Base-by-base conservation (phyloP, 2,113 vertebrate species). In the Psilopsiagon aymara region DNA sequence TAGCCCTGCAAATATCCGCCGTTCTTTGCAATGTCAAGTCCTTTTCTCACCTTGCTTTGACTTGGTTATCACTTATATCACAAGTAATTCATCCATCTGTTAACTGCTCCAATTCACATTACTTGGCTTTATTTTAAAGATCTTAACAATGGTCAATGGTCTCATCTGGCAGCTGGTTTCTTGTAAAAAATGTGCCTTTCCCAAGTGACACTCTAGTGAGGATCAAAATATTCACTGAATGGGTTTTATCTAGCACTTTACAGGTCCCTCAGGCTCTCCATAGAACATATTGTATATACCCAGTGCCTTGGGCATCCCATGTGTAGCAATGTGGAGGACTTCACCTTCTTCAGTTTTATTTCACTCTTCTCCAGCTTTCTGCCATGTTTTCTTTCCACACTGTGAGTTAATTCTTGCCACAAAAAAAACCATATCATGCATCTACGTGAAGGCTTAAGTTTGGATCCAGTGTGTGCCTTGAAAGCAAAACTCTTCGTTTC, bases 61-160 rank as follows among this genome's bases (percentile, higher is more conserved):
- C 96, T 97, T 96, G 96, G 96, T 96, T 97, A 96, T 97, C 96
- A 97, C 96, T 96, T 96, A 94, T 97, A 97, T 95, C 95, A 96
- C 96, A 97, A 97, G 96, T 96, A 97, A 97, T 96, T 96, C 94
- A 96, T 97, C 96, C 96, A 96, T 96, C 96, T 97, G 96, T 96
- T 97, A 97, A 95, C 95, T 96, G 95, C 91, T 96, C 91, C 92
- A 89, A 96, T 97, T 96, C 96, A 97, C 94, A 96, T 96, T 96
- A 96, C 94, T 97, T 97, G 96, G 96, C 96, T 97, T 97, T 96
- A 97, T 96, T 97, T 97, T 96, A 94, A 97, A 97, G 95, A 97
- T 96, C 96, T 85, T 96, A 96, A 97, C 96, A 97, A 96, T 96
- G 95, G 95, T 96, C 95, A 97, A 95, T 97, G 96, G 96, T 93